A percentile compares a stretch with the other conserved stretches of the same genome.
These are phyloP conservation scores for Cirrhinus mrigala DNA, from an alignment of 2,797 vertebrate species.

Conservation along the genomic window DNA sequence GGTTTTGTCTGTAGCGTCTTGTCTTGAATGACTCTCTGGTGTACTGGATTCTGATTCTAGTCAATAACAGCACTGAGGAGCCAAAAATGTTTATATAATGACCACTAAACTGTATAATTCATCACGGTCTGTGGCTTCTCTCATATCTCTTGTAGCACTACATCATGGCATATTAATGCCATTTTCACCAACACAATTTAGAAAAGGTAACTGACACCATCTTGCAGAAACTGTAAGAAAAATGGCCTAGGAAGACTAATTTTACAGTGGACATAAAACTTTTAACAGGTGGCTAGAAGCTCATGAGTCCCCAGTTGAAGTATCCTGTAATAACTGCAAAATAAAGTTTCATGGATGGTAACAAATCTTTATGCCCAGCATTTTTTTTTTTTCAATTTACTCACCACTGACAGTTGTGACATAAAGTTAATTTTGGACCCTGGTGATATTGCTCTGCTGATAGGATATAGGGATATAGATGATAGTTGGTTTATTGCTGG, in stretches of 20 bases:
- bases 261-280: not conserved
- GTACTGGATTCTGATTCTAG: not conserved
- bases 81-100: not conserved
- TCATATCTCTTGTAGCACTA: not conserved
- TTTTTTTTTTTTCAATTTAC: not conserved
- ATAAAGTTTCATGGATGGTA: not conserved
- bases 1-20: not conserved
- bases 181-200: not conserved
- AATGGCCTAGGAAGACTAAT: not conserved
- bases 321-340: constrained; percentile 17
- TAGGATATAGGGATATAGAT: not conserved
- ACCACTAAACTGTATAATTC: not conserved
- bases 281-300: not conserved
- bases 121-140: not conserved
- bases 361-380: not conserved
- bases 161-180: not conserved
- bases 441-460: constrained; percentile 20
- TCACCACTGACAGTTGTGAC: not conserved
- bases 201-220: too few relatives aligned
- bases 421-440: not conserved
- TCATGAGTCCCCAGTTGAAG: not conserved
- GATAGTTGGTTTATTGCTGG: not conserved
- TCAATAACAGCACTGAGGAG: not conserved
- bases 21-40: not conserved
- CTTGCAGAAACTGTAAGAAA: not conserved